Evolutionary conservation across 2,888 invertebrate species (phyloP).

Genomic region (Tanypteryx hageni): DNA sequence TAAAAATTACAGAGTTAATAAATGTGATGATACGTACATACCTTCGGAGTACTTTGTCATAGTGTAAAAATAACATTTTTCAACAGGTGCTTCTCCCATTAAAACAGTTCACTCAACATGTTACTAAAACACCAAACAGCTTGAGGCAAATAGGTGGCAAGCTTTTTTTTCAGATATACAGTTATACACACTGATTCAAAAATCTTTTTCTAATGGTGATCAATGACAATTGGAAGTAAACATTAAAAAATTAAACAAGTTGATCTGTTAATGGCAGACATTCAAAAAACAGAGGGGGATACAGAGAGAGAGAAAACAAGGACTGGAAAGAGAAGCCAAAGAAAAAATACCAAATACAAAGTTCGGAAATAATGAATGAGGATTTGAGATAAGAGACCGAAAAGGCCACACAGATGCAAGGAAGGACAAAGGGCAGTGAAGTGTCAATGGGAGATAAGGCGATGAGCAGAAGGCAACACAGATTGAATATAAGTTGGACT

Average conservation of each 20-base stretch:
- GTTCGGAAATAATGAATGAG: conserved; percentile 37
- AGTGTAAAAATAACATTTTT: conserved; percentile 63
- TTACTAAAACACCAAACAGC: conserved; percentile 25
- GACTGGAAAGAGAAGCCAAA: background rate
- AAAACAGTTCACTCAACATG: conserved; percentile 34
- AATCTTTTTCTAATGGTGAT: background rate
- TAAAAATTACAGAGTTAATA: conserved; percentile 22
- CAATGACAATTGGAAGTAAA: background rate
- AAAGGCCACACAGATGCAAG: conserved; percentile 21
- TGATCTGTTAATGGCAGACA: background rate
- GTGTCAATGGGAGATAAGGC: conserved; percentile 57
- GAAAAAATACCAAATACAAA: conserved; percentile 15
- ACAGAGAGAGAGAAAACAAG: background rate
- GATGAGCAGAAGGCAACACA: conserved; percentile 58
- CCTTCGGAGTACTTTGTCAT: conserved; percentile 33
- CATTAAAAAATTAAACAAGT: background rate
- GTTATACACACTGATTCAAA: background rate
- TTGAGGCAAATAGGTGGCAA: background rate
- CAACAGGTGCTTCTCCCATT: conserved; percentile 39
- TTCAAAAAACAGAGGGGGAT: background rate
- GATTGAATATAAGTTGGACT: conserved; percentile 60
- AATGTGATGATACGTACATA: conserved; percentile 45
- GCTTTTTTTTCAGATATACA: background rate
- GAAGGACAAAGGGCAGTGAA: conserved; percentile 59
- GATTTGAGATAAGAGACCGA: background rate